A percentile compares a stretch with the other conserved stretches of the same genome.
phyloP scores from a whole-genome alignment of 1,140 invertebrate species.

The Euura lappo region DNA sequence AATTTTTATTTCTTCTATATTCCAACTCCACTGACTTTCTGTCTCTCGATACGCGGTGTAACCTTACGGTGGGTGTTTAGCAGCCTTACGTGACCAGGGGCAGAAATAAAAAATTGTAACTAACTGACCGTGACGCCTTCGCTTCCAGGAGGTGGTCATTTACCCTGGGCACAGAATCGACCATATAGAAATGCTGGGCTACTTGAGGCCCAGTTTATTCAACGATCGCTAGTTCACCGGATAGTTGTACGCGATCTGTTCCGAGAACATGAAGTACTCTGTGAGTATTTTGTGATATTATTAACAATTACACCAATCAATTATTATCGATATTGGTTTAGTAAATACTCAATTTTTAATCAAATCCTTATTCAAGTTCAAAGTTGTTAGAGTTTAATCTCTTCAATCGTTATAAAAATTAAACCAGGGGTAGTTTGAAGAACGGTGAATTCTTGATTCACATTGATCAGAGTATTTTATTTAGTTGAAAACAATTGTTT shows the following conservation, averaged over 20 bases:
- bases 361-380: background rate
- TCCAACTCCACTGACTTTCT: no score
- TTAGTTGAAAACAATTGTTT: no score
- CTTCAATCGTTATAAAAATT: no score
- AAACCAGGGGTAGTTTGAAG: no score
- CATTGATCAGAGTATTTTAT: no score
- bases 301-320: background rate
- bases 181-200: constrained; percentile 56
- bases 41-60: no score
- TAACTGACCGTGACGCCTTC: constrained; percentile 42
- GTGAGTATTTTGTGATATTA: background rate
- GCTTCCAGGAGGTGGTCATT: constrained; percentile 34
- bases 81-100: constrained; percentile 35
- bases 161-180: constrained; percentile 32
- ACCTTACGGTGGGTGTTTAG: no score
- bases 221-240: constrained; percentile 19
- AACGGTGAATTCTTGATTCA: no score
- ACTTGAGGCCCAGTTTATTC: constrained; percentile 49
- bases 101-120: constrained; percentile 38
- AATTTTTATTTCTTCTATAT: no score
- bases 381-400: background rate
- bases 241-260: background rate
- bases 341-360: background rate
- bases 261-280: background rate
- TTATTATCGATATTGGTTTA: background rate